These are phyloP conservation scores for Trinectes maculatus DNA, from an alignment of 2,113 vertebrate species.

Conservation along the genomic window DNA sequence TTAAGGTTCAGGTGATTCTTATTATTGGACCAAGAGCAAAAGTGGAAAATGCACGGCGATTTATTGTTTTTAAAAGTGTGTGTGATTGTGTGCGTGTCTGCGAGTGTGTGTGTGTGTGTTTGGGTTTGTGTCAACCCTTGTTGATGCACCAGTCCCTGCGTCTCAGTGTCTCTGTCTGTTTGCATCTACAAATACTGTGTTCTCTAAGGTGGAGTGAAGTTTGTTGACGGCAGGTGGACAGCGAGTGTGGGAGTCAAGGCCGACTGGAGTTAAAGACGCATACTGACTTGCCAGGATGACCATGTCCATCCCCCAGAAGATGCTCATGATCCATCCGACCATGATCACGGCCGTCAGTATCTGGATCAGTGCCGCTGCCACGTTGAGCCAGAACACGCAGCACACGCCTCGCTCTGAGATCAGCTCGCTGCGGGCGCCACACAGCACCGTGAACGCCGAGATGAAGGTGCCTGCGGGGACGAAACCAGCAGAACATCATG, in stretches of 20 bases:
- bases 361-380: conserved; percentile 95
- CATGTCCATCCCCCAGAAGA: conserved; percentile 99
- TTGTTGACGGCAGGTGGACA: too few relatives aligned
- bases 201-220: too few relatives aligned
- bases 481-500: background rate
- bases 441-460: conserved; percentile 95
- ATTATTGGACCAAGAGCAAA: too few relatives aligned
- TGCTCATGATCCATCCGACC: conserved; percentile 99
- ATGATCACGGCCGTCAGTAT: conserved; percentile 95
- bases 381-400: conserved; percentile 97
- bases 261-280: background rate
- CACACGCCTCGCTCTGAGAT: conserved; percentile 89
- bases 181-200: too few relatives aligned
- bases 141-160: too few relatives aligned
- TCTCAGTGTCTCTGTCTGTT: too few relatives aligned
- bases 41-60: too few relatives aligned
- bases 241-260: too few relatives aligned
- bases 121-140: too few relatives aligned
- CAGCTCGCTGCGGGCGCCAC: conserved; percentile 93
- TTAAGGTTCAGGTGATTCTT: background rate
- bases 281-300: conserved; percentile 97
- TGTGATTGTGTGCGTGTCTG: conserved; percentile 6
- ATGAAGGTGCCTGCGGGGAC: conserved; percentile 88
- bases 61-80: too few relatives aligned
- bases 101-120: background rate